Conservation (phyloP, 2,888 invertebrate species). For the Pocota personata region DNA sequence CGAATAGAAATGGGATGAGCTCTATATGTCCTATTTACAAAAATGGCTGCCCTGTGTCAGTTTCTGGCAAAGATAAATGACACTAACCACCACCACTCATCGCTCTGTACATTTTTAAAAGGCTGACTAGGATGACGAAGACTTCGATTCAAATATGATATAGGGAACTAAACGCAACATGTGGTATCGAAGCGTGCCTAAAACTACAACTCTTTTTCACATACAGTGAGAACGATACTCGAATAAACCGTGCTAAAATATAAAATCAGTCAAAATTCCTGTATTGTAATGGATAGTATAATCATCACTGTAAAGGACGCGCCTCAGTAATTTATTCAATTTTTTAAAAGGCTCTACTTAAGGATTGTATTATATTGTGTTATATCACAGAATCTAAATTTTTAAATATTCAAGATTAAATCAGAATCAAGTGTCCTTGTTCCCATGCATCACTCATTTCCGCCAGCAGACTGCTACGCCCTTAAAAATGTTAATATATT, state of each 20-base stretch:
- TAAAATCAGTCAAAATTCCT: neutral
- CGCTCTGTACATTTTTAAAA: too few species aligned
- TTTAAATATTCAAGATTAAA: conserved; percentile 35
- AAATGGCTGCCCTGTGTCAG: too few species aligned
- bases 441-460: conserved; percentile 47
- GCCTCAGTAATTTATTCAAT: neutral
- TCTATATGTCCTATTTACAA: too few species aligned
- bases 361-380: neutral
- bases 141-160: too few species aligned
- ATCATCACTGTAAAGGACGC: neutral
- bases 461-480: conserved; percentile 13
- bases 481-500: conserved; percentile 55
- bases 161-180: too few species aligned
- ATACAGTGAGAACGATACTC: neutral
- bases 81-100: too few species aligned
- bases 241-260: neutral
- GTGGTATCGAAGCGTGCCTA: too few species aligned
- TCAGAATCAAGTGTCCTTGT: conserved; percentile 54
- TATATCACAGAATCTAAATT: conserved; percentile 10
- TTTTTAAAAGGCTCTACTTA: neutral
- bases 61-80: too few species aligned
- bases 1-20: too few species aligned
- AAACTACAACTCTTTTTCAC: too few species aligned
- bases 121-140: too few species aligned
- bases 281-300: neutral